Conservation (phyloP, 2,888 invertebrate genomes). For the Dioctria linearis region DNA sequence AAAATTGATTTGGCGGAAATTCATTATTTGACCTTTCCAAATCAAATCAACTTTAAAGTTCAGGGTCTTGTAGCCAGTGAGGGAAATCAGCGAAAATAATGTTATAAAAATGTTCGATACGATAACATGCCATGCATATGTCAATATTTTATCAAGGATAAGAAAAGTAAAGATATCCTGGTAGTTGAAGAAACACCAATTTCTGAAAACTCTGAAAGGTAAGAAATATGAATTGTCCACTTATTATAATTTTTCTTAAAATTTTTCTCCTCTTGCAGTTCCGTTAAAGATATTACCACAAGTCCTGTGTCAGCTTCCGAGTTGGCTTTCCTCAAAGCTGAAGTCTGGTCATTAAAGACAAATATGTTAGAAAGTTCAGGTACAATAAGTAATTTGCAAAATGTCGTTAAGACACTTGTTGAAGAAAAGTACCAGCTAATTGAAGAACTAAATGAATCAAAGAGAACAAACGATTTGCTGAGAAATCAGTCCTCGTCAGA, state of each 20-base stretch:
- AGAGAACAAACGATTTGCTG: constrained; percentile 63
- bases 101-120: constrained; percentile 57
- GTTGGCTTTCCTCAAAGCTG: constrained; percentile 63
- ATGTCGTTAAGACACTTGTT: constrained; percentile 65
- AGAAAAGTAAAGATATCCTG: constrained; percentile 49
- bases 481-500: constrained; percentile 64
- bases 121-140: constrained; percentile 64
- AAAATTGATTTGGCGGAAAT: constrained; percentile 7
- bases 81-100: constrained; percentile 52
- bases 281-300: constrained; percentile 28
- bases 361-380: constrained; percentile 63
- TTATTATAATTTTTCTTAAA: neutral
- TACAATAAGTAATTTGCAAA: constrained; percentile 65
- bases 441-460: constrained; percentile 64
- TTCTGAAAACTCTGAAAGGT: neutral
- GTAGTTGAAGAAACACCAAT: neutral
- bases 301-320: constrained; percentile 63
- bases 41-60: constrained; percentile 22
- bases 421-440: constrained; percentile 66
- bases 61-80: constrained; percentile 53
- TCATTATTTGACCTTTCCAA: constrained; percentile 12
- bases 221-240: neutral
- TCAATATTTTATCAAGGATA: constrained; percentile 62
- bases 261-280: neutral
- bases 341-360: constrained; percentile 66